Base-by-base conservation (phyloP, 2,113 vertebrate genomes). In the Neotragus pygmaeus region DNA sequence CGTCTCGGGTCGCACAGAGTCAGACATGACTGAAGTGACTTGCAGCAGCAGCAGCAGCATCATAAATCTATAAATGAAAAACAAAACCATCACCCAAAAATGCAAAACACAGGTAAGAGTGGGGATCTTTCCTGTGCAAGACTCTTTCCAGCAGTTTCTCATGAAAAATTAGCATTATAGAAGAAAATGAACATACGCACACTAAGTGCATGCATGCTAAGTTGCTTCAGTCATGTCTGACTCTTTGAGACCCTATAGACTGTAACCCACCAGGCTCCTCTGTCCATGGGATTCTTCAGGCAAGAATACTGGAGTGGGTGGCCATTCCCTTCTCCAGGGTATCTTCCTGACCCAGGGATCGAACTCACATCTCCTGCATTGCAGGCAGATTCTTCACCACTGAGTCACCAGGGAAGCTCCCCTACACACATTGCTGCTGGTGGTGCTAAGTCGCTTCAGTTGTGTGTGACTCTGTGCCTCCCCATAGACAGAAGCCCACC, bases 401-500 rank as follows among this genome's bases (percentile, higher is more conserved):
- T 43, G 23, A 43, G 36, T 17, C 23, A 43, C 36, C 1, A 43
- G 23, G 36, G 11, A 75, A 43, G 23, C 70, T 43, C 12, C 12
- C 36, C 70, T 75, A 39, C 1, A n/a, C 23, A 58, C 15, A 10
- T 45, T 30, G 60, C 28, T 62, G 58, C 57, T 58, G 57, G 27
- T 60, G 60, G 28, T 15, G 60, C 60, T 30, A 15, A 30, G 28
- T 30, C 1, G 6, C 58, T 62, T 62, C 13, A 15, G 28, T 62
- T 2, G 0, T 7, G 13, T 15, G 28, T 3, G 60, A 30, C 60
- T 30, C 58, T 62, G 27, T 30, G 58, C 0, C 0, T 15, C 58
- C 58, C 13, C 58, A 62, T 15, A 62, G 28, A 62, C 6, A 0
- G 58, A 14, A 30, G 58, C 58, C 58, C 58, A 62, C 60, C 60